Percentiles rank a stretch among this genome's conserved stretches.
These are phyloP conservation scores for Dendrocopos noguchii DNA, from an alignment of 2,113 vertebrate genomes.

Conservation along the genomic window DNA sequence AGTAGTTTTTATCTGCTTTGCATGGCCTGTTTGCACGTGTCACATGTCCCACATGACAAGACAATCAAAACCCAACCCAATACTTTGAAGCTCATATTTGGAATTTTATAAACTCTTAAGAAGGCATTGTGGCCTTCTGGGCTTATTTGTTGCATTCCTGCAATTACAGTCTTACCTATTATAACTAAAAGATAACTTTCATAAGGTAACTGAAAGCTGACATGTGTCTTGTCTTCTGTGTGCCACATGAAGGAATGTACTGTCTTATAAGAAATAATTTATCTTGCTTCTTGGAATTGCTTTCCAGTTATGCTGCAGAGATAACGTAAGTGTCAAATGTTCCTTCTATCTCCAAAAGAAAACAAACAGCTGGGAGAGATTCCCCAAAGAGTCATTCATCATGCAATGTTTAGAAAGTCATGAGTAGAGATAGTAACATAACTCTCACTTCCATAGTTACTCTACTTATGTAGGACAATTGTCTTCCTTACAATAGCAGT, in stretches of 20 bases:
- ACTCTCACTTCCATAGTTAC: background rate
- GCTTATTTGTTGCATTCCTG: background rate
- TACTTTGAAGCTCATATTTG: background rate
- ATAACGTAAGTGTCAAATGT: background rate
- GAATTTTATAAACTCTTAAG: background rate
- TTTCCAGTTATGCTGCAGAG: background rate
- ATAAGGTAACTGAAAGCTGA: background rate
- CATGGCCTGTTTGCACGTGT: accelerated
- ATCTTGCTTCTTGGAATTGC: background rate
- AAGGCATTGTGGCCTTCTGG: background rate
- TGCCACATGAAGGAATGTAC: background rate
- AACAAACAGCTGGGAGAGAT: conserved; percentile 34
- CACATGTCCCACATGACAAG: background rate
- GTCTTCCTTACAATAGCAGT: background rate
- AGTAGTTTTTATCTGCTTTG: background rate
- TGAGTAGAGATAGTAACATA: background rate
- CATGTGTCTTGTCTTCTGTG: background rate
- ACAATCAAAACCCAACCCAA: background rate
- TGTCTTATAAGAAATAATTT: conserved; percentile 29
- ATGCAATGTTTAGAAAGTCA: background rate
- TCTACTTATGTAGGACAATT: background rate
- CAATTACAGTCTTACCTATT: background rate
- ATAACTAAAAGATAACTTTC: background rate
- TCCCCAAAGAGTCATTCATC: background rate
- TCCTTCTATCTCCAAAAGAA: background rate